Conservation (phyloP, 2,888 invertebrate genomes). For the Pseudeuparius sepicola region DNA sequence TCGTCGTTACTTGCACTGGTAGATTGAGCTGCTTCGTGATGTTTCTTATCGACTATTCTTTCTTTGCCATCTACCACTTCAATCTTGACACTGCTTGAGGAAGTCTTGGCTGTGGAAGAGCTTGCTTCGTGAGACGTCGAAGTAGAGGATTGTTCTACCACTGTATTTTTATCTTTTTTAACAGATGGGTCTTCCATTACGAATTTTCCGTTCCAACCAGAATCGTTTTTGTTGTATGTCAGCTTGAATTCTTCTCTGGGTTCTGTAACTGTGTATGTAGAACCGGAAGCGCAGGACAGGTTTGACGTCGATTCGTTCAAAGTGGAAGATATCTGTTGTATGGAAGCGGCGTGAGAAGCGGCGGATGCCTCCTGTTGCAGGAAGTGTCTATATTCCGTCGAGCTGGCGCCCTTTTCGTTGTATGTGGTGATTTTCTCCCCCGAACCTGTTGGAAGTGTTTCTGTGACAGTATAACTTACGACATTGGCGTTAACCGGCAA, state of each 20-base stretch:
- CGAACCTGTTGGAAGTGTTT: constrained; percentile 34
- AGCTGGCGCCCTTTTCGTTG: constrained; percentile 32
- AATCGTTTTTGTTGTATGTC: constrained; percentile 37
- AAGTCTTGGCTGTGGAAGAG: constrained; percentile 48
- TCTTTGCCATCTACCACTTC: constrained; percentile 58
- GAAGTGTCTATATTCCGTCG: constrained; percentile 37
- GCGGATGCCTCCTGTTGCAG: constrained; percentile 30
- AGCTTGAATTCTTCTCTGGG: constrained; percentile 36
- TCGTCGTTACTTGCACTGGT: constrained; percentile 39
- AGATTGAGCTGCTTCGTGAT: constrained; percentile 42
- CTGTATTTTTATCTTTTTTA: constrained; percentile 19
- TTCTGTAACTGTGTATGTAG: constrained; percentile 38
- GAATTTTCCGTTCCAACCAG: constrained; percentile 43
- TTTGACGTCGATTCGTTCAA: constrained; percentile 35
- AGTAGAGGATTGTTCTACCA: constrained; percentile 30
- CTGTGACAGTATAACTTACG: constrained; percentile 36
- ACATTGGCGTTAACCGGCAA: constrained; percentile 32
- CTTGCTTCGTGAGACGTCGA: constrained; percentile 43
- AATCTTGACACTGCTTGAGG: constrained; percentile 53
- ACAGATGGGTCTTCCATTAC: constrained; percentile 35
- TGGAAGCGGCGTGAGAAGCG: constrained; percentile 28
- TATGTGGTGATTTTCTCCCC: constrained; percentile 39
- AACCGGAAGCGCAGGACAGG: constrained; percentile 33
- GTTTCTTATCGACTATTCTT: constrained; percentile 48
- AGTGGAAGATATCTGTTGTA: constrained; percentile 36